phyloP scores from a whole-genome alignment of 2,888 invertebrate genomes.

The Elegia similella region DNA sequence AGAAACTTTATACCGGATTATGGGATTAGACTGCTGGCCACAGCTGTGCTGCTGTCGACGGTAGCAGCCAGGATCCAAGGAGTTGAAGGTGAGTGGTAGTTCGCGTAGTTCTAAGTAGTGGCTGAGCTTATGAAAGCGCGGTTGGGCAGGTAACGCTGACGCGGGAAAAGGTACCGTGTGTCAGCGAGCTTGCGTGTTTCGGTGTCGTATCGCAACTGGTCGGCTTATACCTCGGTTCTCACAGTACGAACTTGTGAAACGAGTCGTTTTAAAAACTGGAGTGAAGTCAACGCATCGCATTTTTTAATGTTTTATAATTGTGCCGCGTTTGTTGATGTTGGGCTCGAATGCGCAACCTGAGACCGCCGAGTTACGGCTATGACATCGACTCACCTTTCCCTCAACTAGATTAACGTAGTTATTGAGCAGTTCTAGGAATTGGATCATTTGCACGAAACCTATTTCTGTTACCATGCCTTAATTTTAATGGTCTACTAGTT shows the following conservation, averaged over 20 bases:
- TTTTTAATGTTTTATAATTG: constrained; percentile 75
- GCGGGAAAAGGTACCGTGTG: constrained; percentile 45
- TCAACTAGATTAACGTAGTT: constrained; percentile 20
- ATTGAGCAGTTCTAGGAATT: constrained; percentile 18
- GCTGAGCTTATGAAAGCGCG: constrained; percentile 77
- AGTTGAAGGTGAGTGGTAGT: constrained; percentile 81
- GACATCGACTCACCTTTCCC: constrained; percentile 41
- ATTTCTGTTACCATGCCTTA: background rate
- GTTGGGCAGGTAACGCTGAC: constrained; percentile 50
- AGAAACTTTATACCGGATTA: constrained; percentile 85
- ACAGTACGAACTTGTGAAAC: constrained; percentile 77
- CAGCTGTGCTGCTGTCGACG: constrained; percentile 69
- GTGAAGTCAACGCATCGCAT: constrained; percentile 74
- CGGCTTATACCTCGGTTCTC: constrained; percentile 71
- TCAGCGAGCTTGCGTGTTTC: constrained; percentile 49
- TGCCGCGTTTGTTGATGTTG: constrained; percentile 57
- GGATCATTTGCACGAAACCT: constrained; percentile 16
- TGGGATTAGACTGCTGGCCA: constrained; percentile 83
- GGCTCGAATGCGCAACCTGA: constrained; percentile 41
- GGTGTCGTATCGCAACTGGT: constrained; percentile 46
- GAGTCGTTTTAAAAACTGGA: constrained; percentile 78
- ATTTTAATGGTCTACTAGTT: background rate
- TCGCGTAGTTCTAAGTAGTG: constrained; percentile 46
- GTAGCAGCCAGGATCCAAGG: constrained; percentile 72
- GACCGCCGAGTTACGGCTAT: constrained; percentile 37